These are phyloP conservation scores for Trilocha varians DNA, from an alignment of 2,888 invertebrate genomes.

Conservation along the genomic window DNA sequence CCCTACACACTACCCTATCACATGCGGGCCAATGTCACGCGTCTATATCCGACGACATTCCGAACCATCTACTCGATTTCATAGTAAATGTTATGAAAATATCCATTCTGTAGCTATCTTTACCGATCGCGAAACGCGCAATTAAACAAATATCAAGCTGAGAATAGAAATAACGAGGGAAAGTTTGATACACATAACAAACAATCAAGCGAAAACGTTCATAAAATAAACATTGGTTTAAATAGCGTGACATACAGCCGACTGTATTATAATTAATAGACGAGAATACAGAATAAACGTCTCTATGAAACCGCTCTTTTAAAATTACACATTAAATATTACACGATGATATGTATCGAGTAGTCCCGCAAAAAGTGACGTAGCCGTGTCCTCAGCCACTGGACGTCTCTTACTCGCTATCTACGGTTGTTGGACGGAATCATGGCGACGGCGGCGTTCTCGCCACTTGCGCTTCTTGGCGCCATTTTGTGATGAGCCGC, in stretches of 20 bases:
- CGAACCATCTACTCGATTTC: constrained; percentile 54
- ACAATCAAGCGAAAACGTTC: constrained; percentile 43
- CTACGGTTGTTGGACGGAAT: constrained; percentile 75
- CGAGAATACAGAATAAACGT: constrained; percentile 71
- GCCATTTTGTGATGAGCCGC: not conserved
- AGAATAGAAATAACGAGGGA: constrained; percentile 23
- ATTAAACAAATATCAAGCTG: constrained; percentile 24
- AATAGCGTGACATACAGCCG: constrained; percentile 68
- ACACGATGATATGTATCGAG: constrained; percentile 82
- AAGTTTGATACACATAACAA: constrained; percentile 23
- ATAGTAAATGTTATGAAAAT: constrained; percentile 57
- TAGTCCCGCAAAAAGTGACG: constrained; percentile 77
- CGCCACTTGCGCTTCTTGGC: constrained; percentile 16
- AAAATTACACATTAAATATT: constrained; percentile 75
- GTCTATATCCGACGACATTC: constrained; percentile 35
- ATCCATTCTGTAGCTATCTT: constrained; percentile 27
- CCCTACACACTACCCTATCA: constrained; percentile 67
- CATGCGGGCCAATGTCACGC: constrained; percentile 70
- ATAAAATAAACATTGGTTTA: constrained; percentile 37
- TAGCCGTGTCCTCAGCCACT: constrained; percentile 73
- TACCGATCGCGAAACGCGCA: constrained; percentile 15
- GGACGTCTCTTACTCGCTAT: constrained; percentile 74
- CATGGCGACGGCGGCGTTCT: constrained; percentile 59
- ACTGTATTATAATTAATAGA: constrained; percentile 65
- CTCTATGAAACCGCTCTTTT: constrained; percentile 72